Base-by-base conservation (phyloP, 1,140 invertebrate genomes). In the Pteromalus puparum region DNA sequence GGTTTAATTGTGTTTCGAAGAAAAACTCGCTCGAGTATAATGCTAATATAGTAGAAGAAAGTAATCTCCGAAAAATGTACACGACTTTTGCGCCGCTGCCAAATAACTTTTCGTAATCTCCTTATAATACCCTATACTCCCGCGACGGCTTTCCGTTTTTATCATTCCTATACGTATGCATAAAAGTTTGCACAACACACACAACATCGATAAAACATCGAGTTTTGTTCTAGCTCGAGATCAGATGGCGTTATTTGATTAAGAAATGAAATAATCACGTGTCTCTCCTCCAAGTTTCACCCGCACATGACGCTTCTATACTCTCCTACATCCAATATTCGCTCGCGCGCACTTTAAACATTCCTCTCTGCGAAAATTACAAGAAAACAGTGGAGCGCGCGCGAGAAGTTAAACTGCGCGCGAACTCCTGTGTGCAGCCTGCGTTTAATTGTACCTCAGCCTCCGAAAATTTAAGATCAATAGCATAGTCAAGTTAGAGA, bases 381-480 rank as follows among this genome's bases (percentile, higher is more conserved):
- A 61, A 61, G 53, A 61, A 61, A 61, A 61, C 18, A 61, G 53
- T 21, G 7, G 48, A 53, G 15, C 12, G 48, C 46, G 46, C 18
- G 53, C 15, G 53, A 61, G 18, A 61, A 61, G 53, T 61, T 61
- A 61, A 61, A 61, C 2, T 21, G 53, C 5, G 18, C 6, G 53
- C 5, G 18, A 61, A 61, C 53, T 38, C 30, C 38, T n/a, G 53
- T 21, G 53, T 61, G 53, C 53, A 26, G 21, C 24, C 30, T 5
- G 74, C 18, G 74, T 48, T n/a, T 48, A 48, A 76, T 76, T 48
- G 74, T 76, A 48, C 24, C 48, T n/a, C 26, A 24, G 26, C 0
- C 13, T 18, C 18, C 53, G 46, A 18, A 30, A 77, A 77, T 77
- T 77, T 77, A 77, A 77, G 48, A 77, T 77, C 75, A 77, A 77